A percentile compares a stretch with the other conserved stretches of the same genome.
Conservation (phyloP, 1,140 invertebrate genomes). For the Bactericera cockerelli region DNA sequence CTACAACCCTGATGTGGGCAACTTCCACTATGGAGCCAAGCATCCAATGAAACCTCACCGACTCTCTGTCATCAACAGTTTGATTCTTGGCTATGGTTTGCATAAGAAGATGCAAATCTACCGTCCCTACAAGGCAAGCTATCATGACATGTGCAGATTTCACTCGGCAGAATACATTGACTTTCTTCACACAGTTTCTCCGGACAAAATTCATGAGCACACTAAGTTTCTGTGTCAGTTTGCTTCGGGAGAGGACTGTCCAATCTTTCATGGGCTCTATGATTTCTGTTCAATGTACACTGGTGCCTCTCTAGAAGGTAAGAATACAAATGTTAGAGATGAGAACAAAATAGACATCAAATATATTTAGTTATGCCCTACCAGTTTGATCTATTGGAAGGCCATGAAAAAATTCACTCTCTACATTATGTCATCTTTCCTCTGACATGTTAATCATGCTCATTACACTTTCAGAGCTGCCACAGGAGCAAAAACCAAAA, state of each 20-base stretch:
- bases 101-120: conserved; percentile 97
- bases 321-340: too few relatives aligned
- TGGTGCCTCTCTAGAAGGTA: conserved; percentile 75
- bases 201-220: conserved; percentile 86
- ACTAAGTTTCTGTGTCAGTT: conserved; percentile 86
- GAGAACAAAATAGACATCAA: too few relatives aligned
- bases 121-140: conserved; percentile 78
- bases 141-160: conserved; percentile 94
- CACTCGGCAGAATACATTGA: conserved; percentile 98
- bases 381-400: too few relatives aligned
- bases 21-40: conserved; percentile 90
- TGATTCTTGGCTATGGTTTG: conserved; percentile 89
- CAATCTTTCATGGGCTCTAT: conserved; percentile 96
- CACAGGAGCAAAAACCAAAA: too few relatives aligned
- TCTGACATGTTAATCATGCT: too few relatives aligned
- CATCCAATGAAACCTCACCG: conserved; percentile 99
- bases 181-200: conserved; percentile 88
- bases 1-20: conserved; percentile 87
- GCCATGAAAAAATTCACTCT: too few relatives aligned
- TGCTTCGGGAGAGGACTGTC: conserved; percentile 98
- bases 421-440: too few relatives aligned
- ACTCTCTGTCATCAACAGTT: conserved; percentile 82
- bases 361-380: too few relatives aligned
- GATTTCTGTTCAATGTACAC: conserved; percentile 98
- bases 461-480: too few relatives aligned